These are phyloP conservation scores for Caloenas nicobarica DNA, from an alignment of 2,113 vertebrate species.

Conservation along the genomic window DNA sequence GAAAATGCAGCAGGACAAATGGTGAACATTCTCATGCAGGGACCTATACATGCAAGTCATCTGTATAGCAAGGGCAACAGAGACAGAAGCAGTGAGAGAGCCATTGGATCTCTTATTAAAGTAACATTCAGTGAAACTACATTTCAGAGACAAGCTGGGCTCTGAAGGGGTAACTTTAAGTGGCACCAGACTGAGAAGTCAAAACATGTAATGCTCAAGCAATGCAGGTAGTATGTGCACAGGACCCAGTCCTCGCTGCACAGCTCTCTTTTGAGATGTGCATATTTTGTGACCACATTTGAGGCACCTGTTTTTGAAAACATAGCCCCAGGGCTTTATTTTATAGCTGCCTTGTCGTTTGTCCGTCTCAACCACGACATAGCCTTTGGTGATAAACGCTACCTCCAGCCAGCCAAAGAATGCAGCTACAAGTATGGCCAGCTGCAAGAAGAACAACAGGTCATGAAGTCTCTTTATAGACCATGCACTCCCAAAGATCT, in stretches of 20 bases:
- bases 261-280: background rate
- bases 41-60: no score
- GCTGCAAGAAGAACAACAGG: background rate
- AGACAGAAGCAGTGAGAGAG: background rate
- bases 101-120: background rate
- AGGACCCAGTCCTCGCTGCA: background rate
- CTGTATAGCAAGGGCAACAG: background rate
- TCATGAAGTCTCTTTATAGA: background rate
- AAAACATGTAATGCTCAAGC: background rate
- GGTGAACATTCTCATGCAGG: background rate
- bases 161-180: background rate
- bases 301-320: slow-evolving; percentile 41
- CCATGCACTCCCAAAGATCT: background rate
- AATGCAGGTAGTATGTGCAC: background rate
- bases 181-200: background rate
- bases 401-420: background rate
- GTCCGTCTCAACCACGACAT: no score
- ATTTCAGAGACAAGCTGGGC: background rate
- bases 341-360: slow-evolving; percentile 50
- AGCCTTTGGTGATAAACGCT: slow-evolving; percentile 28
- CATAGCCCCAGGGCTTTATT: background rate
- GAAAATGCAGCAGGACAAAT: background rate
- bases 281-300: background rate
- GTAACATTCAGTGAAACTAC: background rate
- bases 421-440: background rate